These are phyloP conservation scores for Zootoca vivipara DNA, from an alignment of 2,113 vertebrate genomes.

Conservation along the genomic window DNA sequence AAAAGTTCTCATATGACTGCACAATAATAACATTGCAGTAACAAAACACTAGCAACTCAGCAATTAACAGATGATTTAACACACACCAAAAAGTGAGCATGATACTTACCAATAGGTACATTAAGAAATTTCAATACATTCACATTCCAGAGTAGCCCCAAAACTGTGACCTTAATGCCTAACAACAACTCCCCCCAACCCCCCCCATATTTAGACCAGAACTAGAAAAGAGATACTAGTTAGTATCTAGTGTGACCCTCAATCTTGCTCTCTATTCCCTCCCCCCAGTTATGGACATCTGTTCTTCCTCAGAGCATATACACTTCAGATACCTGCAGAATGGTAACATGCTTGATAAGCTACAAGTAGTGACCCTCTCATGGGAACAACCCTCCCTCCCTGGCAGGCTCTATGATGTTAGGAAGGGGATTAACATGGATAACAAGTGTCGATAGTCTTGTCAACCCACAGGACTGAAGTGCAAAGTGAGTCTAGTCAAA, in stretches of 20 bases:
- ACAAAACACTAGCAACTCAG: no score
- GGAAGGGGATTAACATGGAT: slow-evolving; percentile 28
- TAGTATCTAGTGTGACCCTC: neutral
- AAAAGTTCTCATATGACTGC: no score
- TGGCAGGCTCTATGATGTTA: slow-evolving; percentile 26
- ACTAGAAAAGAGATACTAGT: no score
- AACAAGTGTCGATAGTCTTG: slow-evolving; percentile 38
- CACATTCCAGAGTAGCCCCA: no score
- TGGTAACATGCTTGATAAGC: slow-evolving; percentile 54
- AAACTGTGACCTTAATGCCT: no score
- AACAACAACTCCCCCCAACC: no score
- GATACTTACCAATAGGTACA: no score
- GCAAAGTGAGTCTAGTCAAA: slow-evolving; percentile 44
- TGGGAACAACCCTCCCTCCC: neutral
- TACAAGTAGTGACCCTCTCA: slow-evolving; percentile 27
- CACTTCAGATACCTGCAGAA: slow-evolving; percentile 3
- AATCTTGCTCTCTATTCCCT: neutral
- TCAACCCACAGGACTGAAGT: slow-evolving; percentile 36
- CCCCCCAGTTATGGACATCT: neutral
- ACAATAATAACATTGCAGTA: no score
- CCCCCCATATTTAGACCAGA: neutral
- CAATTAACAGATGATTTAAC: no score
- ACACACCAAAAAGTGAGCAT: no score
- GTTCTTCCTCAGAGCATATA: neutral
- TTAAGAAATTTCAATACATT: no score